Evolutionary conservation across 2,113 vertebrate species (phyloP), one percentile per base, ranked within the genome.

Genomic region (Amazona guildingii): DNA sequence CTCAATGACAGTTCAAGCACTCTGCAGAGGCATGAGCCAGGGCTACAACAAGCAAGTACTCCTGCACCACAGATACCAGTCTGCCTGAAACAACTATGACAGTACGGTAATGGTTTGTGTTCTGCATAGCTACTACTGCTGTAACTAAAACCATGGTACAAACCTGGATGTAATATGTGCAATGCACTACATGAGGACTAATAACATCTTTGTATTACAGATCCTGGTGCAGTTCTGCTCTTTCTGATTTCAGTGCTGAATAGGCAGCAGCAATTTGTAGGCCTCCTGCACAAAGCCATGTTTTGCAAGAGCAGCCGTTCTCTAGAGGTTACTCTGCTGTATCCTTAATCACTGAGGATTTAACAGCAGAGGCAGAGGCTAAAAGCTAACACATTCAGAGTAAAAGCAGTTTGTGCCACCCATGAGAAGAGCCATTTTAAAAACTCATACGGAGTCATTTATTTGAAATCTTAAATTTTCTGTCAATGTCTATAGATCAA

Each of bases 141-240:
- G 52, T 39, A 66, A 11, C 10, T 17, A 35, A 46, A 51, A 28
- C 69, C 28, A 5, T 19, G 14, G 4, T 1, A 17, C 4, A 46
- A 87, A 25, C 33, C 37, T 31, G 33, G 59, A 55, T 4, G 59
- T 10, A 43, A 61, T 31, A 19, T n/a, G 21, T 55, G 46, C 41
- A 48, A 35, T n/a, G 21, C 46, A n/a, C 48, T 62, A 29, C 37
- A 18, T 6, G 24, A 66, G 33, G 43, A 68, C 23, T 39, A 37
- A 8, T 1, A 18, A 63, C 3, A 5, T 6, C 28, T 18, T 74
- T 48, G 29, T 55, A 29, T 51, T 31, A 63, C 0, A 0, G 21
- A 13, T 25, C 62, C 44, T 27, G 20, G 19, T 13, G 35, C 51
- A 62, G 7, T 61, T 70, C 62, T 61, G 2, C 39, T 43, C 20